Base-by-base conservation (phyloP, 1,140 invertebrate genomes). In the Augochlora pura region DNA sequence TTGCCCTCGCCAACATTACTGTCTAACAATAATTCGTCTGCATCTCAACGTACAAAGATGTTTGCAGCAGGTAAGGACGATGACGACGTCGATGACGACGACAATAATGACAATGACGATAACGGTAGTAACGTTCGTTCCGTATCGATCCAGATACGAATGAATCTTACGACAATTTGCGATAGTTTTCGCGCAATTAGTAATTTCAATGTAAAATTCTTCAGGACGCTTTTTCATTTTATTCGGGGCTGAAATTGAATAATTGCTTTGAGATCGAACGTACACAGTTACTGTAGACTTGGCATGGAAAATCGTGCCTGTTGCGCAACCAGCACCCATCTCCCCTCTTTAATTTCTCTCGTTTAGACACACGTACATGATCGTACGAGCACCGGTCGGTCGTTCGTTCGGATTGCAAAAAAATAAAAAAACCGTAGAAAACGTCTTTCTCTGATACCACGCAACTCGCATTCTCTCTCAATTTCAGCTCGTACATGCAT, bases 1-100 rank as follows among this genome's bases (percentile, higher is more conserved):
- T 62, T 64, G 14, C 46, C 68, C 7, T 63, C 60, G 1, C 32
- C 23, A 21, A 18, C 46, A 14, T 23, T 63, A 57, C 12, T 60
- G 21, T 25, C 1, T 25, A 38, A 74, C 60, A 27, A 74, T 42
- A 57, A 64, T 57, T 62, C 32, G 2, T n/a, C 57, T 18, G n/a
- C 73, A 2, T 38, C 49, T 21, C 70, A 74, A 39, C 71, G 25
- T 23, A 38, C 60, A 39, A 65, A 71, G 32, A 67, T 83, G 67
- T 81, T 87, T 39, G 84, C 84, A 60, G 69, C 88, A 89, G 87
- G 87, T 89, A 89, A 86, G 63, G 2, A 6, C 10, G 25, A 32
- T 32, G 1, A 27, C 54, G 42, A 16, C 42, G n/a, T 18, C 23
- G 1, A 52, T 16, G 3, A 52, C 49, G 9, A 46, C 42, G 9